These are phyloP conservation scores for Heterohyrax brucei DNA, from an alignment of 2,797 vertebrate species.

Conservation along the genomic window DNA sequence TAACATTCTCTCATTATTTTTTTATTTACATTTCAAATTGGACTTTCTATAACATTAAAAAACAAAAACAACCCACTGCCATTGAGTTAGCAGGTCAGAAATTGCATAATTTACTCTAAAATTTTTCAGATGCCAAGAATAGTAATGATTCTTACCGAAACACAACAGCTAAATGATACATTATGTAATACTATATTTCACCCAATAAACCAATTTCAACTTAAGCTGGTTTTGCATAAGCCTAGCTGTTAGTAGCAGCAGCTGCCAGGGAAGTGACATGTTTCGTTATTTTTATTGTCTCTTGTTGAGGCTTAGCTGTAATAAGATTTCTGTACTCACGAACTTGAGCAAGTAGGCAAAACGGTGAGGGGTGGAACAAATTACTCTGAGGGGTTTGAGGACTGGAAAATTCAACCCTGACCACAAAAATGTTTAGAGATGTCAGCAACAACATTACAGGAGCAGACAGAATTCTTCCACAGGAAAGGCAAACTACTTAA, in stretches of 20 bases:
- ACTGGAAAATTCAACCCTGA: neutral
- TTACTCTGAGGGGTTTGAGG: slow-evolving; percentile 9
- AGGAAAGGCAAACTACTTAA: neutral
- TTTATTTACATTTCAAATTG: slow-evolving; percentile 86
- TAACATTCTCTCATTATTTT: slow-evolving; percentile 80
- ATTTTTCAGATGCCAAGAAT: slow-evolving; percentile 83
- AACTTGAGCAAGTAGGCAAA: neutral
- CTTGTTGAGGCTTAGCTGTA: neutral
- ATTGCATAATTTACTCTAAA: slow-evolving; percentile 85
- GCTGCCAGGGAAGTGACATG: slow-evolving; percentile 44
- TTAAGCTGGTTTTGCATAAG: slow-evolving; percentile 87
- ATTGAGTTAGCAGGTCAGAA: slow-evolving; percentile 55
- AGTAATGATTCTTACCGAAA: slow-evolving; percentile 86
- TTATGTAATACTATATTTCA: slow-evolving; percentile 83
- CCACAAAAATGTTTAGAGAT: neutral
- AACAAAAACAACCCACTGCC: too few relatives aligned
- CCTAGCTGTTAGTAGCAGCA: slow-evolving; percentile 73
- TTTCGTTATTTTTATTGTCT: slow-evolving; percentile 74
- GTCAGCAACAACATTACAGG: neutral
- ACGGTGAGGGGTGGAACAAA: slow-evolving; percentile 44
- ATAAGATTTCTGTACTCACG: slow-evolving; percentile 30
- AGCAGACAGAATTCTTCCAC: neutral
- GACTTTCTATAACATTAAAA: slow-evolving; percentile 83
- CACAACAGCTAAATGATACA: slow-evolving; percentile 83
- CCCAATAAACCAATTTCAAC: slow-evolving; percentile 84